Base-by-base conservation (phyloP, 2,888 invertebrate genomes). In the Halictus ligatus region DNA sequence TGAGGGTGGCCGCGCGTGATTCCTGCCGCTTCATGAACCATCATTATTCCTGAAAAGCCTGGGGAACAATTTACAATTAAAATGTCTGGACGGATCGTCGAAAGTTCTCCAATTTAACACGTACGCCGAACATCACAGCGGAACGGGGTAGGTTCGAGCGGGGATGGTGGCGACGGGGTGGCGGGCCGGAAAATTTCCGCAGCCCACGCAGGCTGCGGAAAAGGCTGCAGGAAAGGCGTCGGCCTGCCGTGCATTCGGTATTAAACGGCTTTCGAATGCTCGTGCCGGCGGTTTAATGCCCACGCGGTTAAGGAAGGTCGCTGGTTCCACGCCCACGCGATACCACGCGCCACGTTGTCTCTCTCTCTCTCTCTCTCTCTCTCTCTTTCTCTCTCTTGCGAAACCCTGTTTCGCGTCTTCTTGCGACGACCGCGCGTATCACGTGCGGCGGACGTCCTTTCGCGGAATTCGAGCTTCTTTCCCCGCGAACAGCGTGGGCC, bases 11-110 rank as follows among this genome's bases (percentile, higher is more conserved):
- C 15, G 67, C 83, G 72, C 80, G 83, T 75, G 84, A 84, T 83
- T 75, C 83, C 40, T 64, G 83, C 58, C 82, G 75, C 50, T 71
- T 64, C 83, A 76, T 73, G 75, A 78, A 73, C 73, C 67, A 69
- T 85, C 73, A 85, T 85, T 83, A 83, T 76, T 78, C 67, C 46
- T 75, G 84, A 60, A 79, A 85, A 85, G 83, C 83, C 64, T 48
- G 75, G 78, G 75, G n/a, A 84, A 84, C 84, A 84, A 83, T 84
- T 84, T 84, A 71, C 78, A 84, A 84, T 84, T 84, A 84, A 83
- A 84, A 84, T 69, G 84, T 84, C 84, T 83, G 72, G 83, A 60
- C 75, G 71, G 54, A 21, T 35, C 46, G 83, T 78, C 82, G 84
- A 83, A 85, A 85, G 83, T 85, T 83, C 72, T 76, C 75, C 83